Percentiles rank a stretch among this genome's conserved stretches.
These are phyloP conservation scores for Amblyjoppa proteus DNA, from an alignment of 2,888 invertebrate species.

Conservation along the genomic window DNA sequence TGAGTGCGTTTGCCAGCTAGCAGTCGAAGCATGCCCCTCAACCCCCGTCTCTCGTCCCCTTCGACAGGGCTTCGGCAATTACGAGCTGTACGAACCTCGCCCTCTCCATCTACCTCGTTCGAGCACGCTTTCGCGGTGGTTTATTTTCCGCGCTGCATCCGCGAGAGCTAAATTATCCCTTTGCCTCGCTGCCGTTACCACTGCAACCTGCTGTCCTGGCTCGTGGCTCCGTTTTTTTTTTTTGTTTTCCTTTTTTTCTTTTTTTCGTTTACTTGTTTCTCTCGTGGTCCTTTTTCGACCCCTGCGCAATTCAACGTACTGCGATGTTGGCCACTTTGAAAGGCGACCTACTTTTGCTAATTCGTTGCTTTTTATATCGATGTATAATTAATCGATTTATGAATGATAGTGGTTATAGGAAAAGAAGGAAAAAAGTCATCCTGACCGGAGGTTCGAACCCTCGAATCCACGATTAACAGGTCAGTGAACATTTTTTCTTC, in stretches of 20 bases:
- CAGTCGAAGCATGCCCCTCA: conserved; percentile 12
- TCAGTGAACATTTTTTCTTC: no score
- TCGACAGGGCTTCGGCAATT: conserved; percentile 62
- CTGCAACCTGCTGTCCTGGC: conserved; percentile 9
- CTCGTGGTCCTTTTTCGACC: neutral
- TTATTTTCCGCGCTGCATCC: conserved; percentile 48
- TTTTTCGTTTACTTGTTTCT: no score
- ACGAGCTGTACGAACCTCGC: conserved; percentile 45
- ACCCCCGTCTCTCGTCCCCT: conserved; percentile 17
- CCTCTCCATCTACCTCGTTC: conserved; percentile 22
- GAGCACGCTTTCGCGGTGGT: conserved; percentile 50
- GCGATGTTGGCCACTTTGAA: no score
- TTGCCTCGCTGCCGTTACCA: neutral
- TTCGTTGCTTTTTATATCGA: no score
- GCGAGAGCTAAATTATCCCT: conserved; percentile 18
- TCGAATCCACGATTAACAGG: no score
- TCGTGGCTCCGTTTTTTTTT: neutral
- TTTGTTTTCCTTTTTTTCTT: neutral
- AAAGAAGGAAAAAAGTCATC: no score
- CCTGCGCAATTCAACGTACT: no score
- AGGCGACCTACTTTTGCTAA: no score
- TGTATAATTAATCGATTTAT: no score
- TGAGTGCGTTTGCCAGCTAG: conserved; percentile 64
- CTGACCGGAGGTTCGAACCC: no score
- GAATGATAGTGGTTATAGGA: no score